A percentile compares a stretch with the other conserved stretches of the same genome.
These are phyloP conservation scores for Ophion slaviceki DNA, from an alignment of 2,888 invertebrate genomes.

Conservation along the genomic window DNA sequence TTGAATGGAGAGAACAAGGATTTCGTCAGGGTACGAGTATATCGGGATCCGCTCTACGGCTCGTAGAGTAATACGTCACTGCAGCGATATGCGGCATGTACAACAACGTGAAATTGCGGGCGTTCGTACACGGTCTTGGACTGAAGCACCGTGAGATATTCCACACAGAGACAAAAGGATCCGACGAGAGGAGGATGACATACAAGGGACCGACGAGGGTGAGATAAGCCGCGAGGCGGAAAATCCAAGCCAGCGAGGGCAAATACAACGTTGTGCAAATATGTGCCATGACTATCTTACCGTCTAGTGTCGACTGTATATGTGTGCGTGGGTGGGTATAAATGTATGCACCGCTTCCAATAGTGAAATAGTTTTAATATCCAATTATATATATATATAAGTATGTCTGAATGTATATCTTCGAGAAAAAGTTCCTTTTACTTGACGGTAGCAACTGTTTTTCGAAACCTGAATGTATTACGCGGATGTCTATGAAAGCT, in stretches of 20 bases:
- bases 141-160: background rate
- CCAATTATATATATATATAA: no score
- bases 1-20: conserved; percentile 29
- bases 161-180: background rate
- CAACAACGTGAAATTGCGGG: background rate
- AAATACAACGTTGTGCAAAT: conserved; percentile 70
- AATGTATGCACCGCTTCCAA: no score
- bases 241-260: conserved; percentile 73
- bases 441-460: no score
- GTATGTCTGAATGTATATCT: no score
- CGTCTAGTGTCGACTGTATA: conserved; percentile 33
- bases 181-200: conserved; percentile 16
- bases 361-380: no score
- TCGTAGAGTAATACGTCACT: background rate
- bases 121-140: background rate
- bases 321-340: no score
- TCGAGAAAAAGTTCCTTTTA: no score
- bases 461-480: no score
- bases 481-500: no score
- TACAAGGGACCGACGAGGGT: background rate
- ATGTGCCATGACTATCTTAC: conserved; percentile 71
- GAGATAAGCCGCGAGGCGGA: conserved; percentile 56
- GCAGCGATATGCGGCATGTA: background rate
- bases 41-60: background rate
- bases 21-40: background rate